Conservation (phyloP, 92 coral and sea anemone genomes). For the Phenganax stokvisi region DNA sequence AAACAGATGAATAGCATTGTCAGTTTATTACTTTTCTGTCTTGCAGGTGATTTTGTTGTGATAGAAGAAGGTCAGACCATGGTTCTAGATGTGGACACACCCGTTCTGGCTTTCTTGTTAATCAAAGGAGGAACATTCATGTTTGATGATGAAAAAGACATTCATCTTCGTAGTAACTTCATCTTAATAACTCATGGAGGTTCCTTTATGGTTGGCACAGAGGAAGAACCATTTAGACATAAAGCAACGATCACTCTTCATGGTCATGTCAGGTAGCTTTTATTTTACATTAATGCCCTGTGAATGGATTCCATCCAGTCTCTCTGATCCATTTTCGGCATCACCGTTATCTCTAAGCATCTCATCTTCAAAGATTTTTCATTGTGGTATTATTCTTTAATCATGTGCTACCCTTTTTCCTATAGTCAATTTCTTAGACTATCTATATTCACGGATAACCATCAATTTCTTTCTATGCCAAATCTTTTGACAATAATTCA, state of each 20-base stretch:
- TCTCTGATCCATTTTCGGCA: too few relatives aligned
- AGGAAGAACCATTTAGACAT: conserved; percentile 64
- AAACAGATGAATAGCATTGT: too few relatives aligned
- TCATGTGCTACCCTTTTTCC: too few relatives aligned
- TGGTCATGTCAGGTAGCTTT: conserved; percentile 43
- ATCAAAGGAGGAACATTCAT: conserved; percentile 72
- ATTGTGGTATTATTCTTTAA: too few relatives aligned
- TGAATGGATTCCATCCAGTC: too few relatives aligned
- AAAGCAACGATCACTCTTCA: conserved; percentile 75
- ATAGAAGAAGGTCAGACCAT: conserved; percentile 71
- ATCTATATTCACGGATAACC: too few relatives aligned
- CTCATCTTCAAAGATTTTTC: too few relatives aligned
- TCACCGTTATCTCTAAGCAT: too few relatives aligned
- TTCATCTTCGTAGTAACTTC: conserved; percentile 68
- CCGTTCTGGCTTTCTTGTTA: conserved; percentile 46
- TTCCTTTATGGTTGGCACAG: conserved; percentile 72
- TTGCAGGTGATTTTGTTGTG: conserved; percentile 56
- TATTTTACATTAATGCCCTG: too few relatives aligned
- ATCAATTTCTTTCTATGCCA: too few relatives aligned
- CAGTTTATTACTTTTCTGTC: background rate
- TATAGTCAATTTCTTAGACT: too few relatives aligned
- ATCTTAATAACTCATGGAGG: conserved; percentile 82
- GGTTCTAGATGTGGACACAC: conserved; percentile 65
- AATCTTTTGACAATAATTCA: too few relatives aligned
- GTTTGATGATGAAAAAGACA: conserved; percentile 75